Conservation (phyloP, 2,797 vertebrate genomes). For the Esox lucius region DNA sequence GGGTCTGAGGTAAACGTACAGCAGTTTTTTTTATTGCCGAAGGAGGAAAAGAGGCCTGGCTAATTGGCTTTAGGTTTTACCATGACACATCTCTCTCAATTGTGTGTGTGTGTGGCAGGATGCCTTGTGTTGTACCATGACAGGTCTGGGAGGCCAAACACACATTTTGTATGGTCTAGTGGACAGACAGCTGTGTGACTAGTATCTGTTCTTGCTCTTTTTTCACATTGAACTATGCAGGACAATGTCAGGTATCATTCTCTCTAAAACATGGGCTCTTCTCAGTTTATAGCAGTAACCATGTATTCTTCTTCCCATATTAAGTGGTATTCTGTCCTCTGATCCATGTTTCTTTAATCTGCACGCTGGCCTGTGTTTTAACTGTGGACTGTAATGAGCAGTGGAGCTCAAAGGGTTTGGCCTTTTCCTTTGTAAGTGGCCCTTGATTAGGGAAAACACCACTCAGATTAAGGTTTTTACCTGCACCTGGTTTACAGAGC, state of each 20-base stretch:
- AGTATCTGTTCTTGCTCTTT: neutral
- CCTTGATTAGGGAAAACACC: no score
- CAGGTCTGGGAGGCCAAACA: constrained; percentile 82
- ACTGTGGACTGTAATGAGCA: no score
- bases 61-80: constrained; percentile 81
- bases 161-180: constrained; percentile 81
- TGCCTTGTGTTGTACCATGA: constrained; percentile 84
- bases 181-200: neutral
- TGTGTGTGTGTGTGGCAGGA: constrained; percentile 75
- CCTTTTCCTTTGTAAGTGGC: no score
- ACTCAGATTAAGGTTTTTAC: no score
- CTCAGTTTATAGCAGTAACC: no score
- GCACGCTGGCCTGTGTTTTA: no score
- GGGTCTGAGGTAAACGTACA: no score
- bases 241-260: neutral
- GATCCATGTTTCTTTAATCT: no score
- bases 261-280: no score
- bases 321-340: neutral
- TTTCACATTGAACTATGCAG: neutral
- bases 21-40: no score
- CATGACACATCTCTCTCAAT: constrained; percentile 88
- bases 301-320: neutral
- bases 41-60: constrained; percentile 53
- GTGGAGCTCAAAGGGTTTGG: no score
- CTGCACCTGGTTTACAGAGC: no score